Evolutionary conservation across 2,113 vertebrate genomes (phyloP).

Genomic region (Arvicanthis niloticus): DNA sequence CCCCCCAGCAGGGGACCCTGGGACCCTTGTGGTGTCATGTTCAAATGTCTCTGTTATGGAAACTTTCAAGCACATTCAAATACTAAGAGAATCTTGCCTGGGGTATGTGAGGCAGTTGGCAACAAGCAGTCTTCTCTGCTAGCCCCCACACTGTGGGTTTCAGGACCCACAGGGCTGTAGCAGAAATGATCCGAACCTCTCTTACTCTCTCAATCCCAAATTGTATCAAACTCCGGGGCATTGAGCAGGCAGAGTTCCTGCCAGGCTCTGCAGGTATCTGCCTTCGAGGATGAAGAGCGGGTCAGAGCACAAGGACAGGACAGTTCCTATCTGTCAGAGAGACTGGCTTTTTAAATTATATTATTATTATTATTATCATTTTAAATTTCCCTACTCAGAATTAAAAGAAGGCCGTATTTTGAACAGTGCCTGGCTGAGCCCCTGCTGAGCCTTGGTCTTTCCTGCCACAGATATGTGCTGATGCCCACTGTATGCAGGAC

Average conservation of each 20-base stretch:
- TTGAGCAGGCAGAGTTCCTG: rapidly evolving
- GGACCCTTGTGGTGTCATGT: background rate
- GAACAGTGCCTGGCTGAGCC: background rate
- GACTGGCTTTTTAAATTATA: background rate
- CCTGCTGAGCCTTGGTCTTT: background rate
- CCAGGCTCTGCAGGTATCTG: background rate
- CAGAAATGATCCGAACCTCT: background rate
- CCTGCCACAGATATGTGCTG: background rate
- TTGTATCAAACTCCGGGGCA: background rate
- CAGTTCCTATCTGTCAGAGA: background rate
- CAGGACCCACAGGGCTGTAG: background rate
- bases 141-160: too few relatives aligned
- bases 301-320: background rate
- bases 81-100: background rate
- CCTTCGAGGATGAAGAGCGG: background rate
- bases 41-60: background rate
- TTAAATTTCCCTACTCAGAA: background rate
- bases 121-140: too few relatives aligned
- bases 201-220: background rate
- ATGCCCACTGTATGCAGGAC: background rate
- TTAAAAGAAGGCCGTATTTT: background rate
- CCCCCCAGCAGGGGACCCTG: background rate
- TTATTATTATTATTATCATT: background rate
- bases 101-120: background rate
- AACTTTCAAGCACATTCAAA: background rate